Evolutionary conservation across 92 coral and sea anemone genomes (phyloP).

Genomic region (Zoanthus sansibaricus): DNA sequence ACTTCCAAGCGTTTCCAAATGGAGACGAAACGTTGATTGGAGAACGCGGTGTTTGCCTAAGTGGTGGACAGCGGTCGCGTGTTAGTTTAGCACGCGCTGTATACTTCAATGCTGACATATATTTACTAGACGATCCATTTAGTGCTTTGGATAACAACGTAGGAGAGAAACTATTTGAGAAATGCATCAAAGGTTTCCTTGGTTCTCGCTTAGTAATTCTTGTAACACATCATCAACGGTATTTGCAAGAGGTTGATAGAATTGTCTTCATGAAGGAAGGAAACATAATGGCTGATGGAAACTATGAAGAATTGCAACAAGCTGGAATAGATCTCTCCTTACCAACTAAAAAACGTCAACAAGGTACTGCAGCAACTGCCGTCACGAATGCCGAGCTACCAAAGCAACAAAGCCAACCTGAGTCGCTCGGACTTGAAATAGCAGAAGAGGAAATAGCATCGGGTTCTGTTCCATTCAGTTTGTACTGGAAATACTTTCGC

Average conservation of each 20-base stretch:
- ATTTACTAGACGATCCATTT: slow-evolving; percentile 35
- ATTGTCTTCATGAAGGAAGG: slow-evolving; percentile 34
- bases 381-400: slow-evolving; percentile 1
- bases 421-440: slow-evolving; percentile 20
- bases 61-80: slow-evolving; percentile 46
- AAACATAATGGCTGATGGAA: slow-evolving; percentile 30
- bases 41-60: slow-evolving; percentile 39
- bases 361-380: background rate
- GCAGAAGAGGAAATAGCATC: slow-evolving; percentile 24
- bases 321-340: slow-evolving; percentile 30
- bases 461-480: slow-evolving; percentile 22
- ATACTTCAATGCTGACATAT: slow-evolving; percentile 34
- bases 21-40: slow-evolving; percentile 36
- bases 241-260: slow-evolving; percentile 38
- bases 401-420: background rate
- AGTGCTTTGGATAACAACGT: slow-evolving; percentile 37
- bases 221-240: slow-evolving; percentile 40
- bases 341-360: background rate
- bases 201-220: slow-evolving; percentile 27
- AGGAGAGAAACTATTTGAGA: slow-evolving; percentile 27
- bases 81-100: slow-evolving; percentile 46
- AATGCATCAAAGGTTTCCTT: slow-evolving; percentile 28
- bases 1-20: slow-evolving; percentile 27
- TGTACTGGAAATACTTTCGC: slow-evolving; percentile 37
- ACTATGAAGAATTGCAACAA: slow-evolving; percentile 8